A percentile compares a stretch with the other conserved stretches of the same genome.
Evolutionary conservation across 2,797 vertebrate species (phyloP).

Genomic region (Ibycter americanus): DNA sequence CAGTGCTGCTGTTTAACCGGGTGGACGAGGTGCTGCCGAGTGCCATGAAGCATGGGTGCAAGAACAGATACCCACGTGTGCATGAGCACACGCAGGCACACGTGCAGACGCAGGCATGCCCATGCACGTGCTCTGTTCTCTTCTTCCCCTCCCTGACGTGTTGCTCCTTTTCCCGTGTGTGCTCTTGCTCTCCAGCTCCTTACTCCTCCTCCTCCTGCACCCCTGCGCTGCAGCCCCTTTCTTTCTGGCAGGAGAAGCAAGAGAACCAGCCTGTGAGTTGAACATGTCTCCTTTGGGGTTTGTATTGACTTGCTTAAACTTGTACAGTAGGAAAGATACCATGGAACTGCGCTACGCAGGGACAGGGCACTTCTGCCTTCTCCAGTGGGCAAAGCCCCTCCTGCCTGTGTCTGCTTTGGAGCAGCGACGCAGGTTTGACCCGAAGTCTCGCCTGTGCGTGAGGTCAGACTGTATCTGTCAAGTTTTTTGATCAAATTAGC

Average conservation of each 20-base stretch:
- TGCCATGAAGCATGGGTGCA: neutral
- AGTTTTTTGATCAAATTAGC: neutral
- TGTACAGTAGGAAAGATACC: neutral
- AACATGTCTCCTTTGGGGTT: neutral
- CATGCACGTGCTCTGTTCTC: too few species aligned
- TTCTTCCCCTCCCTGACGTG: rapidly evolving
- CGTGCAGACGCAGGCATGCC: rapidly evolving
- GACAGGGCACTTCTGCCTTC: neutral
- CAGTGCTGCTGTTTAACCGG: neutral
- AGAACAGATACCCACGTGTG: too few species aligned
- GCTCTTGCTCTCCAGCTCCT: neutral
- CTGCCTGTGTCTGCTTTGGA: neutral
- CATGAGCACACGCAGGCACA: neutral
- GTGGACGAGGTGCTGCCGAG: neutral
- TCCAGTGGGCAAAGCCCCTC: neutral
- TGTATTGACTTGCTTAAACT: neutral
- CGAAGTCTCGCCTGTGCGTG: neutral
- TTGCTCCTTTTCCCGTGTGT: neutral
- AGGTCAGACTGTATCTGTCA: neutral
- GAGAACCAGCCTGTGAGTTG: neutral
- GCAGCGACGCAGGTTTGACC: neutral
- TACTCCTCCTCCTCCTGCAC: neutral
- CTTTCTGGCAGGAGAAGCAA: neutral
- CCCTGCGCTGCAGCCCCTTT: neutral
- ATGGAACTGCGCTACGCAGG: neutral